Conservation (phyloP, 2,113 vertebrate species). For the Setophaga kirtlandii region DNA sequence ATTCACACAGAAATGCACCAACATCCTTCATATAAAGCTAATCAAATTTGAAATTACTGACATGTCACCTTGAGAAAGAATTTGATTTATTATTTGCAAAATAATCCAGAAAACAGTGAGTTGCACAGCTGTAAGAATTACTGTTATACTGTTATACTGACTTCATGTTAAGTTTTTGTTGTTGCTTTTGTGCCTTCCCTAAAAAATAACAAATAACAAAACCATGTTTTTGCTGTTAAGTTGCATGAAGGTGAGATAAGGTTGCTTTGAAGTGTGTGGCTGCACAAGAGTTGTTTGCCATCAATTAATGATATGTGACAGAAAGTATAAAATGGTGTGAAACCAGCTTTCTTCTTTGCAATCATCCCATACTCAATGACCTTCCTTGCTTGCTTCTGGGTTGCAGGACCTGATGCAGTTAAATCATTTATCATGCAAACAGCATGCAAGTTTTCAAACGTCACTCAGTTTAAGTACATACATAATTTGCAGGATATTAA, state of each 20-base stretch:
- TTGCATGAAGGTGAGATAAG: not conserved
- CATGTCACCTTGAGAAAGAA: conserved; percentile 38
- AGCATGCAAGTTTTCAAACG: not conserved
- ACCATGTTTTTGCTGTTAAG: not conserved
- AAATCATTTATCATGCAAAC: not conserved
- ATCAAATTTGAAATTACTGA: conserved; percentile 76
- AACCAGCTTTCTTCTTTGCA: not conserved
- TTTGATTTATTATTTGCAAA: conserved; percentile 56
- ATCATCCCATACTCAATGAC: accelerated
- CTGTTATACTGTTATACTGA: not conserved
- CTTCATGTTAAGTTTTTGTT: not conserved
- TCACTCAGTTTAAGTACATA: not conserved
- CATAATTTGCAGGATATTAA: not conserved
- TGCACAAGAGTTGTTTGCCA: accelerated
- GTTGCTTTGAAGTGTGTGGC: not conserved
- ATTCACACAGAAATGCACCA: conserved; percentile 55
- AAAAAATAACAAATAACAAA: not conserved
- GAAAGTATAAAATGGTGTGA: not conserved
- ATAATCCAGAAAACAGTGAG: conserved; percentile 26
- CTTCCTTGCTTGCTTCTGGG: not conserved
- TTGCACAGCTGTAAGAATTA: not conserved
- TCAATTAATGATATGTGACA: accelerated
- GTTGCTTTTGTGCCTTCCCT: not conserved
- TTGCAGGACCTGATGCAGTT: not conserved
- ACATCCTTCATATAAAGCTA: conserved; percentile 60